Evolutionary conservation across 1,140 invertebrate species (phyloP).

Genomic region (Linepithema humile): DNA sequence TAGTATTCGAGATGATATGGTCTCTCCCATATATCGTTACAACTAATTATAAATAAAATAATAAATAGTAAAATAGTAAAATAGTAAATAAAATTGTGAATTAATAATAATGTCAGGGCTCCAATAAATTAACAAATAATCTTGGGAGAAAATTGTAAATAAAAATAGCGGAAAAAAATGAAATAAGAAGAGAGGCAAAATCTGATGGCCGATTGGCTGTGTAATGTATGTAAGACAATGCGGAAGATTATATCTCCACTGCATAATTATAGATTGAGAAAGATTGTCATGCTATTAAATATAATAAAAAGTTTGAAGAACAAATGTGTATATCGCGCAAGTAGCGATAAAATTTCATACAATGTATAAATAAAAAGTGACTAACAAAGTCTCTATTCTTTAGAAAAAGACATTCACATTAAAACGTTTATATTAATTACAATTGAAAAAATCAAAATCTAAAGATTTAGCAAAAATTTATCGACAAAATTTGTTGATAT

Average conservation of each 20-base stretch:
- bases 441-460: not conserved
- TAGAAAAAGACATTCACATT: not conserved
- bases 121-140: too few species aligned
- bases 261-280: conserved; percentile 10
- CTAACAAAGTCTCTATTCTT: not conserved
- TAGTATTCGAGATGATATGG: conserved; percentile 40
- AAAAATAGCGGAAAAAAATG: conserved; percentile 42
- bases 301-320: not conserved
- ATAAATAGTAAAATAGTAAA: too few species aligned
- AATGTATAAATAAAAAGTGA: not conserved
- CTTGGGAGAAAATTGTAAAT: too few species aligned
- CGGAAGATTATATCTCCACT: not conserved
- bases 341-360: not conserved
- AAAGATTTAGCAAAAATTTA: too few species aligned
- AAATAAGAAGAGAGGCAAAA: not conserved
- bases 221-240: not conserved
- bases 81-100: too few species aligned
- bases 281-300: not conserved
- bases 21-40: conserved; percentile 23
- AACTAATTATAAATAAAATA: too few species aligned
- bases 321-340: not conserved
- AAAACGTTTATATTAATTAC: not conserved
- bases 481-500: not conserved
- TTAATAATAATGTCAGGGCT: too few species aligned
- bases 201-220: not conserved